Percentiles rank a stretch among this genome's conserved stretches.
Conservation (phyloP, 1,140 invertebrate species). For the Nomia melanderi region DNA sequence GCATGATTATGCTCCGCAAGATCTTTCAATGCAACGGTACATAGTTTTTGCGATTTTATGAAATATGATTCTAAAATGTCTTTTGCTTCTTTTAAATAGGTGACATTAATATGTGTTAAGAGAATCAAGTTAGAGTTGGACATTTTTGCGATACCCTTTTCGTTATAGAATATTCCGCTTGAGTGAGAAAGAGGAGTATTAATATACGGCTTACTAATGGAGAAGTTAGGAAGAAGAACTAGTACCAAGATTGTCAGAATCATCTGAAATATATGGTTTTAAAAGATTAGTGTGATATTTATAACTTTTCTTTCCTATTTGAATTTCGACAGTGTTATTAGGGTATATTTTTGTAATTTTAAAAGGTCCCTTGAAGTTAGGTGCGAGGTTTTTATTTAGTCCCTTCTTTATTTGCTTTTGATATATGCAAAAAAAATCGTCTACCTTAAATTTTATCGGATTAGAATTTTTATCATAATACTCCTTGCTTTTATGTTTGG, state of each 20-base stretch:
- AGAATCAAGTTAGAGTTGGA: neutral
- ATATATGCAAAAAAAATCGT: neutral
- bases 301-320: neutral
- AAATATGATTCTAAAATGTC: neutral
- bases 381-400: neutral
- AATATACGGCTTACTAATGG: neutral
- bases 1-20: neutral
- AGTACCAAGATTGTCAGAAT: neutral
- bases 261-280: constrained; percentile 14
- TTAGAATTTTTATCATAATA: neutral
- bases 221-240: neutral
- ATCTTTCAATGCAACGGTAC: neutral
- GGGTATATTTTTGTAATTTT: neutral
- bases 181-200: neutral
- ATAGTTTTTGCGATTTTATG: neutral
- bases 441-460: neutral
- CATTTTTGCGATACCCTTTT: neutral
- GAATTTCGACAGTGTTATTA: neutral
- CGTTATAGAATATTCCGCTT: neutral
- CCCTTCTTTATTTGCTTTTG: neutral
- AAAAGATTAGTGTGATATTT: constrained; percentile 11
- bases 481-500: neutral
- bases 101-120: neutral
- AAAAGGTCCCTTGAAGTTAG: neutral
- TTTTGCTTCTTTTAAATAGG: neutral